These are phyloP conservation scores for Mythimna lalbum DNA, from an alignment of 2,888 invertebrate species.

Conservation along the genomic window DNA sequence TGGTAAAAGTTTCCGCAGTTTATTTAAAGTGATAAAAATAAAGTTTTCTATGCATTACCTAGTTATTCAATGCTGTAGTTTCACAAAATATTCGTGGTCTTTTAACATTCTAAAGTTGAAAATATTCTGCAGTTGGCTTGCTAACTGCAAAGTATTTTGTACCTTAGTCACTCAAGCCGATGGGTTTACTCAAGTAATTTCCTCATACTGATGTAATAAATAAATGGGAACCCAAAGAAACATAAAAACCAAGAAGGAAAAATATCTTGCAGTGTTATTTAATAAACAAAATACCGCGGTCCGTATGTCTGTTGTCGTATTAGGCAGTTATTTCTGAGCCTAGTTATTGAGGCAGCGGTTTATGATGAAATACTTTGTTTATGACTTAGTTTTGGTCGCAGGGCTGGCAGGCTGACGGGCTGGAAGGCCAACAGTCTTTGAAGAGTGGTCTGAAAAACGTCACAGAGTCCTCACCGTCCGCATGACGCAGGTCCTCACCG, in stretches of 20 bases:
- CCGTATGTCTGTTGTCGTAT: conserved; percentile 23
- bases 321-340: conserved; percentile 28
- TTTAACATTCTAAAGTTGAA: too few species aligned
- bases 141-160: too few species aligned
- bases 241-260: conserved; percentile 19
- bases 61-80: too few species aligned
- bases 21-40: too few species aligned
- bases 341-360: conserved; percentile 26
- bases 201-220: conserved; percentile 15
- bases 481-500: too few species aligned
- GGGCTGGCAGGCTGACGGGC: background rate
- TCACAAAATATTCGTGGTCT: too few species aligned
- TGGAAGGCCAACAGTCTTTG: background rate
- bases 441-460: too few species aligned
- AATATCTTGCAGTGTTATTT: conserved; percentile 33
- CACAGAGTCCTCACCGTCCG: too few species aligned
- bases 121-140: too few species aligned
- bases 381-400: conserved; percentile 10
- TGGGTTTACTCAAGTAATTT: background rate
- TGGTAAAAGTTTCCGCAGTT: too few species aligned
- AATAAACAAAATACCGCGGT: conserved; percentile 48
- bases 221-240: conserved; percentile 6
- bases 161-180: too few species aligned
- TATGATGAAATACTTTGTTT: conserved; percentile 40
- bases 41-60: too few species aligned